Evolutionary conservation across 1,140 invertebrate genomes (phyloP), one percentile per base, ranked within the genome.

Genomic region (Schmidtea mediterranea): DNA sequence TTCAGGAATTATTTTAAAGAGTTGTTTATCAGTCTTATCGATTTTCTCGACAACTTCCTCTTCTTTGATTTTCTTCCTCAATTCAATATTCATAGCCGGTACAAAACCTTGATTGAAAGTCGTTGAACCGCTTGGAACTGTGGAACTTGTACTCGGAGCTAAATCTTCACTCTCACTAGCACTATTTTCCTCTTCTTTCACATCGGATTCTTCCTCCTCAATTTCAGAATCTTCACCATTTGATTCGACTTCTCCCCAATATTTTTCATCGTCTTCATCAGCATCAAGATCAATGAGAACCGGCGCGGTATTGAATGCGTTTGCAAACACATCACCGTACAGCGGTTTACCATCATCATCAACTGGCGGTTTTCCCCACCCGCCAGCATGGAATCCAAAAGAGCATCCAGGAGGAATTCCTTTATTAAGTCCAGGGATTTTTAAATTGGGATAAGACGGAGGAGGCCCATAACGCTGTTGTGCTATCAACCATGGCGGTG

Each of bases 181-280:
- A 46, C 5, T 19, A 9, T 46, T 16, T 9, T 23, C 24, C 9
- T 32, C 46, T 36, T 41, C 15, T 12, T 13, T 24, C 6, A 10
- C n/a, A 12, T 46, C 49, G 23, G 36, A 37, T 10, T 10, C n/a
- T 10, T 37, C 36, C 10, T 37, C 36, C 9, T 37, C 36, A 37
- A n/a, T 10, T 10, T 37, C 43, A 37, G 36, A 37, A 10, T n/a
- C 36, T n/a, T 92, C 66, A n/a, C n/a, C n/a, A n/a, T n/a, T n/a
- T n/a, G n/a, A n/a, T n/a, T n/a, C n/a, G n/a, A n/a, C n/a, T n/a
- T 95, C 89, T 53, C 90, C 90, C 90, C 90, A 98, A 56, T 82
- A 73, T 18, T 78, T 79, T 41, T 58, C 59, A 43, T 50, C 51
- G 16, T 50, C 40, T 37, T 10, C n/a, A 10, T 37, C 36, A 37